Evolutionary conservation across 2,113 vertebrate species (phyloP).

Genomic region (Spheniscus mendiculus): DNA sequence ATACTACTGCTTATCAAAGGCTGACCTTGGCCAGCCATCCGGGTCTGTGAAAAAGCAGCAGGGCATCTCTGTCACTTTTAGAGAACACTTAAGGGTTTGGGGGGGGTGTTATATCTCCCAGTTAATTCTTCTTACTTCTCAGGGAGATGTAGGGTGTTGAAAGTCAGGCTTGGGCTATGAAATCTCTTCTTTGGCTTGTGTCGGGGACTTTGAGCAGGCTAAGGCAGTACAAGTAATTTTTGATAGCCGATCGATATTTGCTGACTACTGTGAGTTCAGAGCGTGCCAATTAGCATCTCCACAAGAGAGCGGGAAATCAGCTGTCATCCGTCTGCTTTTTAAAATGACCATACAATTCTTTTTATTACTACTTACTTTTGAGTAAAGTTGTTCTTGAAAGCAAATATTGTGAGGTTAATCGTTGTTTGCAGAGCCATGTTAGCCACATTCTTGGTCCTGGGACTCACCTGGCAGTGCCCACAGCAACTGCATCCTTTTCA

Average conservation of each 20-base stretch:
- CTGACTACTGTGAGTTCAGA: background rate
- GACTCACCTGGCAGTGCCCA: background rate
- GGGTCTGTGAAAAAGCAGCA: background rate
- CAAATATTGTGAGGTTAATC: background rate
- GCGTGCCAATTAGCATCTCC: background rate
- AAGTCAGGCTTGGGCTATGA: slow-evolving; percentile 11
- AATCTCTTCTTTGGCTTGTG: background rate
- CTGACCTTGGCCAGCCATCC: background rate
- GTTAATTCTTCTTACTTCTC: background rate
- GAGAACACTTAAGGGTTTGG: background rate
- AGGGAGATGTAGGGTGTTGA: background rate
- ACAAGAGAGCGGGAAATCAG: background rate
- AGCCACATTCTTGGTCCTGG: fast-evolving
- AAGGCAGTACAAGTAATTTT: background rate
- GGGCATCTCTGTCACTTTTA: background rate
- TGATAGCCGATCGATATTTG: background rate
- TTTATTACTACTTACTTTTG: background rate
- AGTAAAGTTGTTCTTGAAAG: background rate
- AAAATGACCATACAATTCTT: background rate
- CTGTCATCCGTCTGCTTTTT: fast-evolving
- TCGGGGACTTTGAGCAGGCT: background rate
- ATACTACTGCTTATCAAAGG: background rate
- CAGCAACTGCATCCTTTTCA: background rate
- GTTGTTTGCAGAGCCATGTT: background rate
- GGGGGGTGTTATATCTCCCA: background rate